Evolutionary conservation across 1,140 invertebrate species (phyloP).

Genomic region (Archivesica marissinica): DNA sequence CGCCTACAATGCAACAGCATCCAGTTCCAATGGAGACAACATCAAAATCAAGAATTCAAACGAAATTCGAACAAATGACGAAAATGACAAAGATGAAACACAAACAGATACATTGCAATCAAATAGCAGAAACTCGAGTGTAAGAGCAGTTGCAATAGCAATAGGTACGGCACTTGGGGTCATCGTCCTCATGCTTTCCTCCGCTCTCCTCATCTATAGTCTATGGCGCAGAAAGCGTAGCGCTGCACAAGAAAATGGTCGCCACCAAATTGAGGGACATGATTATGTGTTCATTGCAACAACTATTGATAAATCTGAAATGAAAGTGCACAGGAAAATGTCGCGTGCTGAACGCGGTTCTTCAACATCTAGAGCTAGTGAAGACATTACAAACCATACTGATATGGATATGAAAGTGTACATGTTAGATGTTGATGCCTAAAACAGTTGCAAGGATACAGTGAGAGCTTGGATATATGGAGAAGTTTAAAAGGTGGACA

Average conservation of each 20-base stretch:
- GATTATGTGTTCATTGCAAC: slow-evolving; percentile 57
- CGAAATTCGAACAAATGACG: neutral
- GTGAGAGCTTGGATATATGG: too few species aligned
- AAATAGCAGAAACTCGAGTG: neutral
- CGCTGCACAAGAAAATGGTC: slow-evolving; percentile 27
- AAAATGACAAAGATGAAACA: neutral
- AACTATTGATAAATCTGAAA: neutral
- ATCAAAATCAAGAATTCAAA: neutral
- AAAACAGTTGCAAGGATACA: too few species aligned
- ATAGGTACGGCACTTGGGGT: slow-evolving; percentile 38
- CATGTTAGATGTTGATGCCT: slow-evolving; percentile 53
- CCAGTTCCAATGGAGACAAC: neutral
- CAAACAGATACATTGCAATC: slow-evolving; percentile 11
- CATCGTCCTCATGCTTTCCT: slow-evolving; percentile 53
- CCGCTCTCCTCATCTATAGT: slow-evolving; percentile 29
- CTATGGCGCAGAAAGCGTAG: slow-evolving; percentile 19
- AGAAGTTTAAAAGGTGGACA: too few species aligned
- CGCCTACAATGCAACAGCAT: neutral
- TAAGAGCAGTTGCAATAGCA: slow-evolving; percentile 34
- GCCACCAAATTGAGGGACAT: slow-evolving; percentile 26
- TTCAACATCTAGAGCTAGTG: slow-evolving; percentile 64
- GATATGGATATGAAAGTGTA: slow-evolving; percentile 63
- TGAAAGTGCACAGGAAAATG: slow-evolving; percentile 43
- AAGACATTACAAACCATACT: slow-evolving; percentile 66
- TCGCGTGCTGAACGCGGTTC: slow-evolving; percentile 67